phyloP scores from a whole-genome alignment of 2,797 vertebrate species.

The Danio jaintianensis region DNA sequence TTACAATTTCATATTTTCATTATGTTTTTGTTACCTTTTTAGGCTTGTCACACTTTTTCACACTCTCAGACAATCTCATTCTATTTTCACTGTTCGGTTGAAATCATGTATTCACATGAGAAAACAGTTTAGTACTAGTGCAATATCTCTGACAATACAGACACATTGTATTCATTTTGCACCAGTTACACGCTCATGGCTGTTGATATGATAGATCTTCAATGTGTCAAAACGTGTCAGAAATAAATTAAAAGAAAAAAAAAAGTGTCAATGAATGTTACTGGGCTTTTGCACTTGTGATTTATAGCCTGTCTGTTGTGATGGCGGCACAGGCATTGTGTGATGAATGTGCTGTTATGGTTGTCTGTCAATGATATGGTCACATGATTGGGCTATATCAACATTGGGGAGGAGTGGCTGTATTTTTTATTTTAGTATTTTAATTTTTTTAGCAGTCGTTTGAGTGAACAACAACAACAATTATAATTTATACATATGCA shows the following conservation, averaged over 20 bases:
- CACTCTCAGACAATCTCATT: background rate
- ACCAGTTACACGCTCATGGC: background rate
- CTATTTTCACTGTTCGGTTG: background rate
- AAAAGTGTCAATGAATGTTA: conserved; percentile 41
- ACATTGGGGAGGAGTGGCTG: conserved; percentile 2
- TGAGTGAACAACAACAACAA: too few species aligned
- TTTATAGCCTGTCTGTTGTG: conserved; percentile 42
- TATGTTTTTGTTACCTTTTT: background rate
- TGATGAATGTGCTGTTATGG: conserved; percentile 51
- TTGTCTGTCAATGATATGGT: conserved; percentile 33
- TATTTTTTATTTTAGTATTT: too few species aligned
- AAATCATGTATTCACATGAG: conserved; percentile 31
- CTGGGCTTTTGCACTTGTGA: conserved; percentile 32
- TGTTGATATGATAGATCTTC: conserved; percentile 45
- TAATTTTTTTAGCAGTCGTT: too few species aligned
- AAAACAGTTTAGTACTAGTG: conserved; percentile 25
- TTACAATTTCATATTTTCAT: too few species aligned
- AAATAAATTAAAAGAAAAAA: conserved; percentile 26
- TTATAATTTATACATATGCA: too few species aligned
- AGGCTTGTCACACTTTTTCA: background rate
- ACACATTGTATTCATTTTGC: background rate
- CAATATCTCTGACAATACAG: background rate
- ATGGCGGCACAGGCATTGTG: background rate
- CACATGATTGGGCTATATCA: conserved; percentile 35
- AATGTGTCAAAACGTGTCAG: conserved; percentile 23